These are phyloP conservation scores for Poliocrania exsul DNA, from an alignment of 2,797 vertebrate species.

Conservation along the genomic window DNA sequence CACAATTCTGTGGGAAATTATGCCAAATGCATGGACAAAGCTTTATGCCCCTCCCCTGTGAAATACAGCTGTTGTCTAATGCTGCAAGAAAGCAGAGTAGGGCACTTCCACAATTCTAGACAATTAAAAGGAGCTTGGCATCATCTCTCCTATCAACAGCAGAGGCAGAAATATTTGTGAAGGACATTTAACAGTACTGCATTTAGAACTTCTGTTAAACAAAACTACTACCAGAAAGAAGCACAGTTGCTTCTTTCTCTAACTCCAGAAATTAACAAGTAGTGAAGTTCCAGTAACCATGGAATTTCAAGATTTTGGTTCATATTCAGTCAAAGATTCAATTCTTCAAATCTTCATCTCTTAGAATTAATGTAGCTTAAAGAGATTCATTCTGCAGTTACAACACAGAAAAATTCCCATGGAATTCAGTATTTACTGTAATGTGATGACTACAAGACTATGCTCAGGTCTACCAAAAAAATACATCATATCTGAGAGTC, in stretches of 20 bases:
- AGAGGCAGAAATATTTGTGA: neutral
- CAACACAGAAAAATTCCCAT: neutral
- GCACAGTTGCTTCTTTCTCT: neutral
- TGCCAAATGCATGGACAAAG: neutral
- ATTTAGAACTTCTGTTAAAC: neutral
- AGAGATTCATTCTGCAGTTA: neutral
- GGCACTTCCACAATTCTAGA: neutral
- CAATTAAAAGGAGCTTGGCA: neutral
- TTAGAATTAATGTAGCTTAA: neutral
- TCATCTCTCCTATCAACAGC: neutral
- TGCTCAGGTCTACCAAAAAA: neutral
- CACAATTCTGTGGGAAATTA: neutral
- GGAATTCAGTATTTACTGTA: neutral
- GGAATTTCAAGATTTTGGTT: neutral
- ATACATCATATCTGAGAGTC: neutral
- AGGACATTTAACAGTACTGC: neutral
- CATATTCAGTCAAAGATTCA: neutral
- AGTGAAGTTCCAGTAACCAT: neutral
- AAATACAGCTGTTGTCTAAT: neutral
- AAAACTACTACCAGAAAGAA: neutral
- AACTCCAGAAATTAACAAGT: neutral
- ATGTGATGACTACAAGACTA: accelerated
- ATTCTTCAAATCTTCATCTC: neutral
- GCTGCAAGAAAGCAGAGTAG: neutral
- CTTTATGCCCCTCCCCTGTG: neutral